Base-by-base conservation (phyloP, 2,888 invertebrate species). In the Cynaeus angustus region DNA sequence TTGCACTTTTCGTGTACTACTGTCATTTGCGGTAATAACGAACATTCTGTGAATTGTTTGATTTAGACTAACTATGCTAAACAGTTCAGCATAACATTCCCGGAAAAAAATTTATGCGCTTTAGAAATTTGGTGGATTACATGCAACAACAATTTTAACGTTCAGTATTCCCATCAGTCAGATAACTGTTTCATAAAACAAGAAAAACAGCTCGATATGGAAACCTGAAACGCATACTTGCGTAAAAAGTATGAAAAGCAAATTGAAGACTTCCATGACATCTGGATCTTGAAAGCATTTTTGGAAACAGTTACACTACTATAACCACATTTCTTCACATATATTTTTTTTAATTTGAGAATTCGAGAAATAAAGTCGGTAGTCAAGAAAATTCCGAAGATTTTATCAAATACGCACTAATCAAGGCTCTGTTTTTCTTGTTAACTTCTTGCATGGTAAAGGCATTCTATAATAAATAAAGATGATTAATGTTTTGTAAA, bases 171-270 rank as follows among this genome's bases (percentile, higher is more conserved):
- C 56, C 48, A 30, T 33, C 52, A 41, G 10, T 12, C 38, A 28
- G 14, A 53, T 65, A 65, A 65, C 65, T 65, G 65, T 65, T 64
- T 61, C 53, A 26, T 16, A 43, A 65, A 65, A 65, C 65, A 10
- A 65, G 65, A 65, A 65, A 55, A 65, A 55, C 65, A 45, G 41
- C 50, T 13, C 45, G 37, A 33, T 53, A 33, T 53, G 53, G 43
- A 41, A 56, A 56, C 56, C 26, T 41, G 56, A 56, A 41, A 56
- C 33, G 10, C 14, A 30, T 28, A 26, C 16, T 41, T 8, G 41
- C 55, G 16, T 41, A 41, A 41, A 52, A 41, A 56, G 16, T 10
- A 56, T 10, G 33, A 37, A 53, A 53, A 53, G 12, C 26, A 16
- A 13, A 21, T 12, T 53, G 33, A 56, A 37, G 14, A 55, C 12